Conservation (phyloP, 2,113 vertebrate genomes). For the Caretta caretta region DNA sequence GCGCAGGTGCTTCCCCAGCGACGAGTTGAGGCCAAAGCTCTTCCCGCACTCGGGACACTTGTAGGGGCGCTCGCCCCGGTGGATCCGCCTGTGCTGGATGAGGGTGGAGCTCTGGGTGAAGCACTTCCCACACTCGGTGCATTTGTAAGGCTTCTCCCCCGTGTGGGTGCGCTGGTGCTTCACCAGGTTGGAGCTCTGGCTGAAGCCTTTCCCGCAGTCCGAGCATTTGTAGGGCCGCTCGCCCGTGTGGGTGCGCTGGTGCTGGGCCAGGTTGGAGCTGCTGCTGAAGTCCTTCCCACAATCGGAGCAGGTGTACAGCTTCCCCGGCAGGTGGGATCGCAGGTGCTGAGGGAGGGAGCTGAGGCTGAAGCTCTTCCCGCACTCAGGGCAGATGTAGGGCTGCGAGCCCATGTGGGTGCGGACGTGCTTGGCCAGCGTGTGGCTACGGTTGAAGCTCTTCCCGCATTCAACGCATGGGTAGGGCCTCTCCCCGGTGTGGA, state of each 20-base stretch:
- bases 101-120: background rate
- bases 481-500: background rate
- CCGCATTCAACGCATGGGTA: background rate
- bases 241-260: background rate
- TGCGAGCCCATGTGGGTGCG: background rate
- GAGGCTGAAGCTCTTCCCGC: background rate
- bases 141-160: background rate
- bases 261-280: background rate
- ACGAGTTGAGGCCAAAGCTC: background rate
- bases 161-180: background rate
- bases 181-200: background rate
- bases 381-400: background rate
- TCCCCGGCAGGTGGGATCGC: background rate
- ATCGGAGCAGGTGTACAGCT: background rate
- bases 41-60: background rate
- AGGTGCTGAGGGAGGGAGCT: background rate
- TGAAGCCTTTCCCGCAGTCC: background rate
- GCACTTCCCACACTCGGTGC: background rate
- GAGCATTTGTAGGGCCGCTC: background rate
- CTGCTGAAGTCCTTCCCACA: background rate
- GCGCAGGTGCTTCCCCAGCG: background rate
- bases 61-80: background rate
- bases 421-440: background rate
- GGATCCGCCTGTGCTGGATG: background rate
- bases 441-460: background rate